Base-by-base conservation (phyloP, 2,888 invertebrate species). In the Xylophagus ater region DNA sequence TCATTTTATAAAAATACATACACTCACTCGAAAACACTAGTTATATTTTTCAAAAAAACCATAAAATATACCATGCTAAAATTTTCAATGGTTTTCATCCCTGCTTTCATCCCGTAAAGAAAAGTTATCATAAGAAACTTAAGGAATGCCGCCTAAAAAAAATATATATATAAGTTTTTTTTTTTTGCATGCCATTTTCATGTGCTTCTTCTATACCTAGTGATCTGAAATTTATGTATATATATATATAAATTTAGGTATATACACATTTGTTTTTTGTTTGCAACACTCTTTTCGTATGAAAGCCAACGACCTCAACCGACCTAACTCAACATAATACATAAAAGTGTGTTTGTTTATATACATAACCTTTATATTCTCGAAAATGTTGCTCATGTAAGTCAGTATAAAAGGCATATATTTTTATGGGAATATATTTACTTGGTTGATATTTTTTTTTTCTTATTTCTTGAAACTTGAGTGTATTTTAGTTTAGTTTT, bases 291-390 rank as follows among this genome's bases (percentile, higher is more conserved):
- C 33, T 37, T 32, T 36, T 34, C 34, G 28, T 35, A 40, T 37
- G 37, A 29, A 32, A 45, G 45, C 41, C 47, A 47, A 47, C 43
- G 47, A 47, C 44, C 47, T 47, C 47, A 41, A 42, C 43, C 47
- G 47, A 47, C 47, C 47, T 47, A 47, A 42, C 47, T 47, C 47
- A 47, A 47, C 47, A 47, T 41, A 41, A 28, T 39, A 32, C 31
- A 38, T 38, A 26, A 24, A 30, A 17, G 6, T 26, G 18, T 15
- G 15, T 34, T 8, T 9, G 4, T 8, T 17, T 23, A 25, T 12
- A 15, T 17, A 25, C n/a, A 15, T 31, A 31, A 18, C 13, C 15
- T 9, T 29, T 12, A 15, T 13, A 26, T 6, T 6, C n/a, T 13
- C 25, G 19, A 18, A 26, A 19, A n/a, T 25, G 30, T 29, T 21